Percentiles rank a stretch among this genome's conserved stretches.
Evolutionary conservation across 2,797 vertebrate genomes (phyloP).

Genomic region (Acomys russatus): DNA sequence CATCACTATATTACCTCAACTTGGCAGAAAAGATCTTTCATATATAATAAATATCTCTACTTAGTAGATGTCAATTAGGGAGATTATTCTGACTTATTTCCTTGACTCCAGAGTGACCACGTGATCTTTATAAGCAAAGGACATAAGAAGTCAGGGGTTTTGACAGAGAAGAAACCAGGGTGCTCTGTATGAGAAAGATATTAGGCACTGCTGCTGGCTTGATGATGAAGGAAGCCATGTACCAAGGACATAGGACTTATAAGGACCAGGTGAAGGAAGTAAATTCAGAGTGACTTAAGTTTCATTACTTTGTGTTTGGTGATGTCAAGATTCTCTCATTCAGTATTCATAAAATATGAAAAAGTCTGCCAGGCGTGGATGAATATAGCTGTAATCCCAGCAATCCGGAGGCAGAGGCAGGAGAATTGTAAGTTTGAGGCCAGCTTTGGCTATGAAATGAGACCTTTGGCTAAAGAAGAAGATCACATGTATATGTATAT

Average conservation of each 20-base stretch:
- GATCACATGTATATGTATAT: not conserved
- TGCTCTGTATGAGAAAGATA: not conserved
- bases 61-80: not conserved
- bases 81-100: not conserved
- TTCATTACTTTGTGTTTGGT: not conserved
- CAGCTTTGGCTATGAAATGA: not conserved
- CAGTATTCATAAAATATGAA: not conserved
- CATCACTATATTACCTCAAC: not conserved
- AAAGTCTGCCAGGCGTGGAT: not conserved
- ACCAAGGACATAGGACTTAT: not conserved
- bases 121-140: constrained; percentile 15
- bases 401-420: not conserved
- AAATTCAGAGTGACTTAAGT: not conserved
- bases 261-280: not conserved
- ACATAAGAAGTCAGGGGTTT: not conserved
- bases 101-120: not conserved
- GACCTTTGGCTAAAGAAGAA: not conserved
- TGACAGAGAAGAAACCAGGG: not conserved
- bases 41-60: not conserved
- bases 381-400: too few species aligned
- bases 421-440: not conserved
- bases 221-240: not conserved
- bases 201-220: not conserved
- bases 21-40: not conserved
- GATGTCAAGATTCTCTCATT: not conserved